Evolutionary conservation across 2,113 vertebrate species (phyloP).

Genomic region (Cavia aperea): DNA sequence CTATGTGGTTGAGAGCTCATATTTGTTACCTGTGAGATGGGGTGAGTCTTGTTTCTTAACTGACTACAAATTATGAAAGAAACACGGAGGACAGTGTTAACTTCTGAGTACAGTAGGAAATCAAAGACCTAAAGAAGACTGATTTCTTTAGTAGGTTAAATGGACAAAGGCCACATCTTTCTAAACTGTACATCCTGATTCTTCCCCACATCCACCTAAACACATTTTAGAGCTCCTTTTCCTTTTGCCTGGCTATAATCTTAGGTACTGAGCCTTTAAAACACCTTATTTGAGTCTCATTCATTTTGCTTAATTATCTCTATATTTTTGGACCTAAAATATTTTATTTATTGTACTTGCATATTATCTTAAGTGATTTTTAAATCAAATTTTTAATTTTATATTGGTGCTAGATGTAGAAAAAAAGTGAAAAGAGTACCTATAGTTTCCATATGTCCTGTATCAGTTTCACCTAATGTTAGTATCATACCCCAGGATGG

Average conservation of each 20-base stretch:
- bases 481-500: not conserved
- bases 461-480: not conserved
- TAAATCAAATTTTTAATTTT: not conserved
- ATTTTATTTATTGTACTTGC: not conserved
- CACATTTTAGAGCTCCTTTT: not conserved
- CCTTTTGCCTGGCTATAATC: not conserved
- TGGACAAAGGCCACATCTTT: not conserved
- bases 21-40: not conserved
- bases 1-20: not conserved
- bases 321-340: not conserved
- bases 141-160: not conserved
- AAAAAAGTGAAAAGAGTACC: not conserved
- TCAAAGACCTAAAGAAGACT: not conserved
- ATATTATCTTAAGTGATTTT: not conserved
- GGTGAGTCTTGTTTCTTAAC: not conserved
- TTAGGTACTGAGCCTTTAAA: not conserved
- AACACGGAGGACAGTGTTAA: not conserved
- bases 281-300: not conserved
- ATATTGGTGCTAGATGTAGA: not conserved
- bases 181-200: not conserved
- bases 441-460: not conserved
- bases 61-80: not conserved
- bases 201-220: not conserved
- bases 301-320: not conserved
- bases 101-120: not conserved